These are phyloP conservation scores for Brienomyrus brachyistius DNA, from an alignment of 2,113 vertebrate species.

Conservation along the genomic window DNA sequence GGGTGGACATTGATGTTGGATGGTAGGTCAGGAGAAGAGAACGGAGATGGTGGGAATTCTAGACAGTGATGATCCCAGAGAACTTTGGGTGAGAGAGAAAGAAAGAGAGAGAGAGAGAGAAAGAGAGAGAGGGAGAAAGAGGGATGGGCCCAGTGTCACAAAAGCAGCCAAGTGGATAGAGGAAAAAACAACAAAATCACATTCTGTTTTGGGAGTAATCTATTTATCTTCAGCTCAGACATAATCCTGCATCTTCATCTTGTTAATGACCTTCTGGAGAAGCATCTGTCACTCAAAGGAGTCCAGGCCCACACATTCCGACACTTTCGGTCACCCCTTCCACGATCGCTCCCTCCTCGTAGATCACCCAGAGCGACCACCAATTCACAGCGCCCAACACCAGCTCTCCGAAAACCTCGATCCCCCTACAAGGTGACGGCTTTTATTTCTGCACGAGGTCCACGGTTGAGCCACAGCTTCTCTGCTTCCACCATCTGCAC, in stretches of 20 bases:
- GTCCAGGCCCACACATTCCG: slow-evolving; percentile 29
- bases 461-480: neutral
- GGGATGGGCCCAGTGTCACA: slow-evolving; percentile 46
- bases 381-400: neutral
- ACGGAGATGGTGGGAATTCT: slow-evolving; percentile 24
- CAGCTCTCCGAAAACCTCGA: neutral
- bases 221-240: slow-evolving; percentile 74
- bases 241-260: slow-evolving; percentile 88
- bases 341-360: neutral
- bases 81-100: slow-evolving; percentile 14
- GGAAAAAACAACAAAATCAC: slow-evolving; percentile 49
- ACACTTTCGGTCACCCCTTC: slow-evolving; percentile 18
- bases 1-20: slow-evolving; percentile 14
- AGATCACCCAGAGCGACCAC: neutral
- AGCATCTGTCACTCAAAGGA: slow-evolving; percentile 64
- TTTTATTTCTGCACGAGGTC: neutral
- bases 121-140: neutral
- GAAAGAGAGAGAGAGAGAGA: neutral
- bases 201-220: slow-evolving; percentile 74
- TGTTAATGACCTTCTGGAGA: slow-evolving; percentile 80
- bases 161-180: slow-evolving; percentile 57
- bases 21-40: slow-evolving; percentile 10
- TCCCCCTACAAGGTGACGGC: neutral
- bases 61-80: slow-evolving; percentile 27
- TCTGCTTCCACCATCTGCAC: neutral